Evolutionary conservation across 1,140 invertebrate species (phyloP), one percentile per base, ranked within the genome.

Genomic region (Akabosia matsudoensis): DNA sequence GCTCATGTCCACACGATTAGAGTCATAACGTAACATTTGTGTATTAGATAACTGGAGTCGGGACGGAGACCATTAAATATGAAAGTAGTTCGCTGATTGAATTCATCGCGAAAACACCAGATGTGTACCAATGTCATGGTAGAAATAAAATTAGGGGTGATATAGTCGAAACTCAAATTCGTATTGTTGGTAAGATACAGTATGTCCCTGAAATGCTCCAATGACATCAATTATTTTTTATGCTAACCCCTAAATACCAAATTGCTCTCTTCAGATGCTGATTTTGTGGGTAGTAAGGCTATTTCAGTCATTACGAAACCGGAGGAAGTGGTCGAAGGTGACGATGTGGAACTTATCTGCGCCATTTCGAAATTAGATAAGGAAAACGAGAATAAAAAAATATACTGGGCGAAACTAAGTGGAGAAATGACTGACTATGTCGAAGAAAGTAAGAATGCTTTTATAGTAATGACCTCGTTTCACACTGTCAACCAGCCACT

Each of bases 321-420:
- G 16, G 18, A 37, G 13, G 51, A 61, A 14, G 18, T 67, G 14
- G 70, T 80, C 26, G 72, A 80, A 26, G 73, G 34, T 0, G 79
- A 80, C 51, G 18, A 54, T 54, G 73, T 77, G 1, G 30, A 30
- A 4, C 33, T 78, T n/a, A 71, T 37, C 45, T 80, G 79, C 37
- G 72, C 74, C n/a, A 33, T 73, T 0, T 64, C 71, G 0, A 77
- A 77, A 61, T 13, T 74, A n/a, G n/a, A n/a, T n/a, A n/a, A n/a
- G 0, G 67, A 61, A 14, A 33, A 67, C 64, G n/a, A 56, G 71
- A 30, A 45, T 45, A 7, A 7, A 45, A 31, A 70, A 18, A 45
- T 37, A 1, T 28, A 1, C 18, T 76, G 52, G 74, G 34, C 24
- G 24, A 4, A 22, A 24, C 14, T 16, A 22, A 4, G 7, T 18